Evolutionary conservation across 2,888 invertebrate species (phyloP).

Genomic region (Trissolcus japonicus): DNA sequence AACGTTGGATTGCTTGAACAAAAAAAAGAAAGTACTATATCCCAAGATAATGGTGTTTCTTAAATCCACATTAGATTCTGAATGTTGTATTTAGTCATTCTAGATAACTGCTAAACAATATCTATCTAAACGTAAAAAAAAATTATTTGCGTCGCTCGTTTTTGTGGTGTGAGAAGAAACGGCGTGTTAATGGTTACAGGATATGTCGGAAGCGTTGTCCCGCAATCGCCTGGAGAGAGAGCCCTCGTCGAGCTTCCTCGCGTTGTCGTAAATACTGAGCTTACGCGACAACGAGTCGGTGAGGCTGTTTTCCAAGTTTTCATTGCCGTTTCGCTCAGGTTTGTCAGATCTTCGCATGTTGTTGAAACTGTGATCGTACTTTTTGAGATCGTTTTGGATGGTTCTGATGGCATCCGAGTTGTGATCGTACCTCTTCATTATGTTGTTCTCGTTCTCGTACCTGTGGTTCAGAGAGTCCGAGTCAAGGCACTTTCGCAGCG

Average conservation of each 20-base stretch:
- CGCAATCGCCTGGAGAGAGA: slow-evolving; percentile 66
- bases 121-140: neutral
- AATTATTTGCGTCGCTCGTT: neutral
- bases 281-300: slow-evolving; percentile 68
- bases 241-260: slow-evolving; percentile 66
- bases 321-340: slow-evolving; percentile 68
- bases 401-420: slow-evolving; percentile 66
- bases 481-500: slow-evolving; percentile 67
- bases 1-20: no score
- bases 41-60: neutral
- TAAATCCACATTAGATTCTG: slow-evolving; percentile 1
- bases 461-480: slow-evolving; percentile 69
- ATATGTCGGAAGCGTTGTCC: slow-evolving; percentile 67
- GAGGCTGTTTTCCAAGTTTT: slow-evolving; percentile 68
- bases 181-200: slow-evolving; percentile 60
- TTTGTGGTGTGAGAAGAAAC: neutral
- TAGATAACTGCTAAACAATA: slow-evolving; percentile 3
- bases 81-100: neutral
- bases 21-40: no score
- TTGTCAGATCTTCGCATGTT: slow-evolving; percentile 68
- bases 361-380: slow-evolving; percentile 69
- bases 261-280: slow-evolving; percentile 69
- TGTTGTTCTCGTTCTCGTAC: slow-evolving; percentile 70
- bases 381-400: slow-evolving; percentile 72
- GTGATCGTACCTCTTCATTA: slow-evolving; percentile 66